phyloP scores from a whole-genome alignment of 2,113 vertebrate species.

The Poecilia latipinna region DNA sequence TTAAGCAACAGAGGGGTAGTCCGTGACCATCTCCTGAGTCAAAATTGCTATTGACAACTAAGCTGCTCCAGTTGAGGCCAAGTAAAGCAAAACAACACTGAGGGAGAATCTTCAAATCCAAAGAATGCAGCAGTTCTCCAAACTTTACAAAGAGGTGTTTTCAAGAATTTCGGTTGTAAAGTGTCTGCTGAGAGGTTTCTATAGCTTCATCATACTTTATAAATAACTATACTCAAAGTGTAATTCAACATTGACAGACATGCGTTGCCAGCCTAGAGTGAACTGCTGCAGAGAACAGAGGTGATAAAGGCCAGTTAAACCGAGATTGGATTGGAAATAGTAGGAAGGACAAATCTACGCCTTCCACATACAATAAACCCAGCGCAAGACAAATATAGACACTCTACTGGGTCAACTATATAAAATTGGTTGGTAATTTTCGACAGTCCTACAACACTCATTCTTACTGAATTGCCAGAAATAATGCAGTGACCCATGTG shows the following conservation, averaged over 20 bases:
- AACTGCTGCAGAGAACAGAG: conserved; percentile 11
- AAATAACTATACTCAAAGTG: background rate
- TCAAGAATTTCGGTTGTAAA: conserved; percentile 2
- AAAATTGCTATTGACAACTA: conserved; percentile 53
- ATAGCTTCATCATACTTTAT: background rate
- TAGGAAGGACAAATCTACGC: conserved; percentile 36
- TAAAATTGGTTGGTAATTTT: conserved; percentile 77
- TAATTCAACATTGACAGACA: conserved; percentile 14
- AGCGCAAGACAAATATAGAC: conserved; percentile 76
- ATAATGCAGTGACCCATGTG: conserved; percentile 83
- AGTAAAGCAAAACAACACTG: conserved; percentile 43
- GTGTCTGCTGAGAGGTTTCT: background rate
- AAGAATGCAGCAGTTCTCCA: background rate
- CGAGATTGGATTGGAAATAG: conserved; percentile 37
- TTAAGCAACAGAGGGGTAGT: conserved; percentile 34
- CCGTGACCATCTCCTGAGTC: conserved; percentile 44
- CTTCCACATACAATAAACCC: conserved; percentile 45
- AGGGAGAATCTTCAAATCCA: conserved; percentile 37
- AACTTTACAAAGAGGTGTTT: conserved; percentile 1
- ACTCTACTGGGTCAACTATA: conserved; percentile 79
- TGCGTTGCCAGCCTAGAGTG: conserved; percentile 2
- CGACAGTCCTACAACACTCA: conserved; percentile 70
- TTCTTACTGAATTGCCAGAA: conserved; percentile 76
- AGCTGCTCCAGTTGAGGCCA: conserved; percentile 56
- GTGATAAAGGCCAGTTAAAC: conserved; percentile 32